Evolutionary conservation across 1,140 invertebrate genomes (phyloP).

Genomic region (Pseudomyrmex concolor): DNA sequence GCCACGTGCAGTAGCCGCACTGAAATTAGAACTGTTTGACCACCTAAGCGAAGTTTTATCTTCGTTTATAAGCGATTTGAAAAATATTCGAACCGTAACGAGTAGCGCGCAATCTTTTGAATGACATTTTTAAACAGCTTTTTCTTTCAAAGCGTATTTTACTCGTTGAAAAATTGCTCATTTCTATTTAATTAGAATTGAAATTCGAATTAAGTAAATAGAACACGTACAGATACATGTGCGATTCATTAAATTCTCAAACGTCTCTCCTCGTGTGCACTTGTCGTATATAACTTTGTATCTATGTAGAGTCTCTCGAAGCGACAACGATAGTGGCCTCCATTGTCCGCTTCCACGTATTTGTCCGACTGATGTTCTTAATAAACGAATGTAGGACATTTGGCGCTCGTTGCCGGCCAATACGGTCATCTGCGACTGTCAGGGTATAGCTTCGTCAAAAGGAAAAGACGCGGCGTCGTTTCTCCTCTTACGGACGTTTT

Average conservation of each 20-base stretch:
- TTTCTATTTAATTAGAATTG: background rate
- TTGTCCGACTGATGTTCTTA: conserved; percentile 13
- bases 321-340: background rate
- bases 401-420: conserved; percentile 36
- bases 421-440: background rate
- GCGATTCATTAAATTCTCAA: conserved; percentile 3
- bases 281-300: background rate
- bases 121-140: background rate
- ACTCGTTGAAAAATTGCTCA: too few relatives aligned
- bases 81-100: background rate
- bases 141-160: background rate
- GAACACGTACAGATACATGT: background rate
- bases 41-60: conserved; percentile 21
- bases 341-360: conserved; percentile 22
- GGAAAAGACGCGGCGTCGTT: conserved; percentile 1
- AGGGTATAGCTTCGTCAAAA: background rate
- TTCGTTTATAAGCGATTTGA: conserved; percentile 2
- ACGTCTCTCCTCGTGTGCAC: background rate
- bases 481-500: too few relatives aligned
- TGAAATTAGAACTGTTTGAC: conserved; percentile 51
- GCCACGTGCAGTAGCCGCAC: conserved; percentile 25
- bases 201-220: conserved; percentile 4
- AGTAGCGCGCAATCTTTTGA: background rate
- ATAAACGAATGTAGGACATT: conserved; percentile 53
- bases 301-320: background rate